Percentiles rank a stretch among this genome's conserved stretches.
phyloP scores from a whole-genome alignment of 1,140 invertebrate species.

The Phymastichus coffea region DNA sequence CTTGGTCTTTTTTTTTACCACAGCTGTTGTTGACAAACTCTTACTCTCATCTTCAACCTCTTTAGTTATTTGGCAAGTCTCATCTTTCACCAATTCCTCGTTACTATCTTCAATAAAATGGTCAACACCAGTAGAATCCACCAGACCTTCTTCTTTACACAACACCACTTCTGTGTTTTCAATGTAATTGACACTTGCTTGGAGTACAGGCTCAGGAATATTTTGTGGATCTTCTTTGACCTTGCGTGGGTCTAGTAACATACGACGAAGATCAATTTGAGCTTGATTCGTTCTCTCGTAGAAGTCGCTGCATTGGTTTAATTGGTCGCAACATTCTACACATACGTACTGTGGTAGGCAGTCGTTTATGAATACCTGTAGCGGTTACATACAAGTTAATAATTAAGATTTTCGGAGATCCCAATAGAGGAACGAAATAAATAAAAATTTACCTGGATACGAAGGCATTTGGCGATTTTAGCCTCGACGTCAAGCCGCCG shows the following conservation, averaged over 20 bases:
- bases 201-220: conserved; percentile 4
- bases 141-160: conserved; percentile 35
- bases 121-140: conserved; percentile 27
- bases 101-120: conserved; percentile 29
- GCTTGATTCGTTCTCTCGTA: conserved; percentile 53
- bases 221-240: no score
- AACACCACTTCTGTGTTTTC: conserved; percentile 30
- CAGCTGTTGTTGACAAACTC: conserved; percentile 35
- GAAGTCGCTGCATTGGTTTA: conserved; percentile 53
- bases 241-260: conserved; percentile 39
- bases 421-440: no score
- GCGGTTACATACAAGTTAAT: no score
- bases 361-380: conserved; percentile 47
- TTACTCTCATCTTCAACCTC: conserved; percentile 39
- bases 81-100: conserved; percentile 26
- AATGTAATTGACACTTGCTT: conserved; percentile 40
- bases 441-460: conserved; percentile 56
- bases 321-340: conserved; percentile 48
- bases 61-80: conserved; percentile 22
- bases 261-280: conserved; percentile 44
- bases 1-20: conserved; percentile 35
- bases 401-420: no score
- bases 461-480: conserved; percentile 56
- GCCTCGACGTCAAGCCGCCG: conserved; percentile 49
- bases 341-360: conserved; percentile 49